These are phyloP conservation scores for Philonicus albiceps DNA, from an alignment of 2,888 invertebrate species.

Conservation along the genomic window DNA sequence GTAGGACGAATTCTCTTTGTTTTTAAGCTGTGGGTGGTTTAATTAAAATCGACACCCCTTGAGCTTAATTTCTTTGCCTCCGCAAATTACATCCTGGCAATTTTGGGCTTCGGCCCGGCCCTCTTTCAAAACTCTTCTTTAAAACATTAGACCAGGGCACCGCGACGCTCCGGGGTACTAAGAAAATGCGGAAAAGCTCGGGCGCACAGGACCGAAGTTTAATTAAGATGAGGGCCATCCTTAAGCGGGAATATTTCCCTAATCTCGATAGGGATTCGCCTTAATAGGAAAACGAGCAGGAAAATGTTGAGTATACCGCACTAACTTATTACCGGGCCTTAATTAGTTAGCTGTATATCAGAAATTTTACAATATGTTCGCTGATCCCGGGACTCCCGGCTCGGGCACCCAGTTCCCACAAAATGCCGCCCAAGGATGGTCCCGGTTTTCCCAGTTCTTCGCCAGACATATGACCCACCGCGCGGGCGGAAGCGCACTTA, in stretches of 20 bases:
- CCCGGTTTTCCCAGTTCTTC: background rate
- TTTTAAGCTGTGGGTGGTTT: slow-evolving; percentile 15
- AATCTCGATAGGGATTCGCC: slow-evolving; percentile 11
- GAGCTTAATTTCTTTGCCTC: slow-evolving; percentile 25
- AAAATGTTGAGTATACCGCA: background rate
- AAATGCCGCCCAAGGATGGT: background rate
- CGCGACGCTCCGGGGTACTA: background rate
- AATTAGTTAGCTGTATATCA: slow-evolving; percentile 1
- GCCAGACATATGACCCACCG: background rate
- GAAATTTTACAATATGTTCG: background rate
- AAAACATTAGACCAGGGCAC: background rate
- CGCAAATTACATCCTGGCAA: slow-evolving; percentile 1
- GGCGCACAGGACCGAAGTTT: slow-evolving; percentile 1
- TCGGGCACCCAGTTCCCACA: background rate
- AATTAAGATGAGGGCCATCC: slow-evolving; percentile 34
- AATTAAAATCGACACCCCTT: slow-evolving; percentile 35
- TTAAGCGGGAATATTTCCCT: slow-evolving; percentile 4
- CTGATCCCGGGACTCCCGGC: background rate
- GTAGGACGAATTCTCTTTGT: background rate
- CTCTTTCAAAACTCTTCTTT: background rate
- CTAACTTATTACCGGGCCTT: slow-evolving; percentile 1
- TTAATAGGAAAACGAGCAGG: background rate
- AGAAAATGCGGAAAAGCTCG: background rate
- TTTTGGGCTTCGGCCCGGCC: background rate
- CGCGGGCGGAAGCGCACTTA: slow-evolving; percentile 16